Conservation (phyloP, 1,140 invertebrate genomes). For the Cotesia vestalis region DNA sequence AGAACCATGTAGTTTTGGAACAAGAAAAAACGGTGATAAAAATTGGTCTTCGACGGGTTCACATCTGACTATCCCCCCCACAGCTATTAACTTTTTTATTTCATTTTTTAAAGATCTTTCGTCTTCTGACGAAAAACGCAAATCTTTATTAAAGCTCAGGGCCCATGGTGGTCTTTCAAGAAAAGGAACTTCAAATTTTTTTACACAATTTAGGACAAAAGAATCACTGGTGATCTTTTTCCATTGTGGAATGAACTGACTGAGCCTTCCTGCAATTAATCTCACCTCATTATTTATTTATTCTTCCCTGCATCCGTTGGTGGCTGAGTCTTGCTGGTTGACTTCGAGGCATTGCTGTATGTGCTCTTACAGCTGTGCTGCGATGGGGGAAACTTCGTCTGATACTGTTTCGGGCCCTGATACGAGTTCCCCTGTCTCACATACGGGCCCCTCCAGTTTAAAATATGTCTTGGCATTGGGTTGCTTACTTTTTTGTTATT, state of each 20-base stretch:
- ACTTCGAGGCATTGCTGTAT: constrained; percentile 18
- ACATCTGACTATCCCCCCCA: neutral
- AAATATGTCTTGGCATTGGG: neutral
- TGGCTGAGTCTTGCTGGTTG: neutral
- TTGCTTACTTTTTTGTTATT: neutral
- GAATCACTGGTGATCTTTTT: constrained; percentile 2
- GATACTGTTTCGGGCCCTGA: constrained; percentile 27
- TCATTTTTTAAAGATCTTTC: neutral
- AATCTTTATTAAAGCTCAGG: constrained; percentile 4
- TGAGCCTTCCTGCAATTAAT: constrained; percentile 21
- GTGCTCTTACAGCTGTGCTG: constrained; percentile 3
- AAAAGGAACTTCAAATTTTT: neutral
- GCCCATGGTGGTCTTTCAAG: neutral
- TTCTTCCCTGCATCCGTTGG: neutral
- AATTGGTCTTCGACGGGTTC: constrained; percentile 1
- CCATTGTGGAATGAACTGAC: constrained; percentile 6
- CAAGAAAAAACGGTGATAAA: constrained; percentile 2
- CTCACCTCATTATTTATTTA: constrained; percentile 11
- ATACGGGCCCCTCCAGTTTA: constrained; percentile 32
- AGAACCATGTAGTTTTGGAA: constrained; percentile 10
- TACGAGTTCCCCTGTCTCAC: constrained; percentile 23
- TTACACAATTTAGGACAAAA: neutral
- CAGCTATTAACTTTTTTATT: neutral
- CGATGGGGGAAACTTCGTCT: neutral
- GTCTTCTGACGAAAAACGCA: neutral